Base-by-base conservation (phyloP, 1,140 invertebrate genomes). In the Archegozetes longisetosus region DNA sequence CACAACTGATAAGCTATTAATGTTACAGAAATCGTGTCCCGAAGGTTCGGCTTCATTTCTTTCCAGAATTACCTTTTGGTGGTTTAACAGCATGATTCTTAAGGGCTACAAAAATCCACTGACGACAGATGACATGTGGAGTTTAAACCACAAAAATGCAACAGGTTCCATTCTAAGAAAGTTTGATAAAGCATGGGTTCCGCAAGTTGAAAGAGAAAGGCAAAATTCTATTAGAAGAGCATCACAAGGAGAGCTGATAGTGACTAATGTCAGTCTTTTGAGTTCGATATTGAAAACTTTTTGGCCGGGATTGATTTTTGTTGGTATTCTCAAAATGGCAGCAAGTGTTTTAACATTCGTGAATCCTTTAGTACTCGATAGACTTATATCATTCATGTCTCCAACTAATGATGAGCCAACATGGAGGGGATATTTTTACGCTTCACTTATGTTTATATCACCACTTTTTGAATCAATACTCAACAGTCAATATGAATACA, bases 321-420 rank as follows among this genome's bases (percentile, higher is more conserved):
- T 87, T 14, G 76, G 83, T 2, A 66, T 84, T 80, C 67, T 77
- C 47, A 90, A 93, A 73, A 66, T 93, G 0, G 69, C 85, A 13
- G 84, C 91, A 70, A 92, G 96, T 75, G 63, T 85, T 13, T 71
- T 96, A 55, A 85, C 84, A 60, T 96, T 97, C 73, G 76, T 84
- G 22, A 89, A 86, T 67, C 92, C 92, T 0, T 82, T 86, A 60
- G 27, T 61, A 14, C 29, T 61, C 4, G 58, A 55, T 28, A 32
- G 12, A 3, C 13, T 64, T 4, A 58, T 64, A 4, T 25, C 13
- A 6, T 64, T 64, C 26, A 47, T 64, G 40, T 12, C 20, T n/a
- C 17, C 14, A 13, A 61, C 73, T 46, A 68, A 74, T 25, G 80
- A 86, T 64, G 65, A 79, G 65, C 94, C 89, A 88, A 84, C 84